These are phyloP conservation scores for Anarrhichthys ocellatus DNA, from an alignment of 2,113 vertebrate genomes.

Conservation along the genomic window DNA sequence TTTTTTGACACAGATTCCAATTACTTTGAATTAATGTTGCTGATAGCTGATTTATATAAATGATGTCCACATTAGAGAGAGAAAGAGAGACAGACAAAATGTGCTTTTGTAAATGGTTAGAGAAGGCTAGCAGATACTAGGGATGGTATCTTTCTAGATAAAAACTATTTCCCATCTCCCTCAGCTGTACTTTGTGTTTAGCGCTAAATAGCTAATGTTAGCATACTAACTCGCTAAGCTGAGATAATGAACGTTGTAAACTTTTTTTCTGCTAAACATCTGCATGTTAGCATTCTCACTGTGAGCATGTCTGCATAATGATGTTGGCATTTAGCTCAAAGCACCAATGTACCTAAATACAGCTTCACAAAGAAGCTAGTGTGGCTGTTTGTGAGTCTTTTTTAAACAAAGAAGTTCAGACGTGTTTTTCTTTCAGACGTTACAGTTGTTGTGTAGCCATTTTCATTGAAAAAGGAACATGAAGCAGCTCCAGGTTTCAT, in stretches of 20 bases:
- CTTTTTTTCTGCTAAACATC: not conserved
- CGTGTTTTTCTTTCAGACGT: not conserved
- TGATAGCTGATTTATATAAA: not conserved
- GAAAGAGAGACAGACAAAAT: not conserved
- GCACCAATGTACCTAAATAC: not conserved
- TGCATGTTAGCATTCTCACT: not conserved
- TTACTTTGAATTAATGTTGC: not conserved
- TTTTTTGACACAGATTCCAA: not conserved
- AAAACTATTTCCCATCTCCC: not conserved
- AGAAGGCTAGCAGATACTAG: not conserved
- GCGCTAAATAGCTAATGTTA: not conserved
- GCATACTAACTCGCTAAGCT: not conserved
- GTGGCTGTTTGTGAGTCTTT: not conserved
- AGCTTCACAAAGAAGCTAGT: not conserved
- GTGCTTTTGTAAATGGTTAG: not conserved
- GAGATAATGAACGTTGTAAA: not conserved
- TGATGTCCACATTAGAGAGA: not conserved
- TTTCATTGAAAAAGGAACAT: not conserved
- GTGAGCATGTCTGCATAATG: not conserved
- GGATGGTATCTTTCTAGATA: not conserved
- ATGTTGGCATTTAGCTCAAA: not conserved
- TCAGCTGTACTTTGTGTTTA: not conserved
- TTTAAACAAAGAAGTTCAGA: not conserved
- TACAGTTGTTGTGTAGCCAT: not conserved
- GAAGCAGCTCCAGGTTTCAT: not conserved